Evolutionary conservation across 2,113 vertebrate genomes (phyloP).

Genomic region (Mohoua ochrocephala): DNA sequence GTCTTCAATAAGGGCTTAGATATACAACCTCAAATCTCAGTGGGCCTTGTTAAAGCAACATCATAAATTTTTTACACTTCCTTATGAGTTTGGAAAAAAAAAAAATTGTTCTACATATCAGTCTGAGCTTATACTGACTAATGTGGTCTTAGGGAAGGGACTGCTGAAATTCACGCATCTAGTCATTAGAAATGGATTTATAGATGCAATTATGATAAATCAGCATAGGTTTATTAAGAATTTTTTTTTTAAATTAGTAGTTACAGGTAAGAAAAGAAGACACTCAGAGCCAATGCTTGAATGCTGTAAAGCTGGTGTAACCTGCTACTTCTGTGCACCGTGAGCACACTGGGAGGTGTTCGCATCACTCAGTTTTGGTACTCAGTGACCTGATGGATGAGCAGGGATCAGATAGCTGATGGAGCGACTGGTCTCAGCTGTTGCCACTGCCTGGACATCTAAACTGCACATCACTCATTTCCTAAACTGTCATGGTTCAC

Average conservation of each 20-base stretch:
- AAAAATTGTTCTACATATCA: conserved; percentile 46
- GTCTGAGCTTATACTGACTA: conserved; percentile 64
- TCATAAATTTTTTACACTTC: conserved; percentile 67
- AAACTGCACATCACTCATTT: background rate
- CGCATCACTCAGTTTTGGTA: background rate
- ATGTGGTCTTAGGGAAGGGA: conserved; percentile 60
- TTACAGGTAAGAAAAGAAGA: conserved; percentile 22
- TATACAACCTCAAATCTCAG: conserved; percentile 70
- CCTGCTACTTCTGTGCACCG: background rate
- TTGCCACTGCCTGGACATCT: background rate
- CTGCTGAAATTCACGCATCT: conserved; percentile 58
- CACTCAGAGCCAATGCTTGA: background rate
- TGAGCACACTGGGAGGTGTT: background rate
- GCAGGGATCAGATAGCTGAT: background rate
- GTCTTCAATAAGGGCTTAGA: conserved; percentile 67
- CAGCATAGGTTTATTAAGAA: conserved; percentile 57
- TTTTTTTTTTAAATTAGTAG: background rate
- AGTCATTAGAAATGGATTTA: conserved; percentile 61
- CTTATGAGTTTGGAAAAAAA: conserved; percentile 24
- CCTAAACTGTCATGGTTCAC: background rate
- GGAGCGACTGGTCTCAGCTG: background rate
- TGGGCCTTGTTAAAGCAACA: conserved; percentile 70
- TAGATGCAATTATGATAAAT: conserved; percentile 63
- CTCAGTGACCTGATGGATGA: background rate
- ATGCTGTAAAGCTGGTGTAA: background rate